These are phyloP conservation scores for Drosophila athabasca DNA, from an alignment of 1,140 invertebrate genomes.

Conservation along the genomic window DNA sequence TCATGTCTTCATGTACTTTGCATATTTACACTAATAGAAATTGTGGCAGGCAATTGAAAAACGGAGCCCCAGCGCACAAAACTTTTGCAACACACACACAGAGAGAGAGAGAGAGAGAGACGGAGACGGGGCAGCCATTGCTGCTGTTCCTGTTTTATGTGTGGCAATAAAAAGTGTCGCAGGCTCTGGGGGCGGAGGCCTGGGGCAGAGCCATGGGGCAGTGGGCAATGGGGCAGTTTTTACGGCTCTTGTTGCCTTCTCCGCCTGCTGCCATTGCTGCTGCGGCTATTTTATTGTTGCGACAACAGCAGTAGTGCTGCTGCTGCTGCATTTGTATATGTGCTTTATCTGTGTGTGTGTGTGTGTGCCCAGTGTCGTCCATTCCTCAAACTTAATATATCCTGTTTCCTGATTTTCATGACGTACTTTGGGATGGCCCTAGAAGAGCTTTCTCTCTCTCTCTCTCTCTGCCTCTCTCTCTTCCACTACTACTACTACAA, in stretches of 20 bases:
- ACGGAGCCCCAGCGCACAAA: slow-evolving; percentile 42
- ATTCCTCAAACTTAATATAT: slow-evolving; percentile 82
- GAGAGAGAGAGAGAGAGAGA: too few relatives aligned
- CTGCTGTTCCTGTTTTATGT: slow-evolving; percentile 67
- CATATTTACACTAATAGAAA: slow-evolving; percentile 83
- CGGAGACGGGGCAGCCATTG: slow-evolving; percentile 13
- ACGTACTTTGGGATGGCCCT: slow-evolving; percentile 68
- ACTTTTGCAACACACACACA: slow-evolving; percentile 46
- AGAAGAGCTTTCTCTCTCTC: slow-evolving; percentile 39
- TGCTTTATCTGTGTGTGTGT: slow-evolving; percentile 36
- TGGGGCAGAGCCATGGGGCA: background rate
- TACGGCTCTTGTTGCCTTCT: slow-evolving; percentile 47
- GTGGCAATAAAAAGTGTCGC: slow-evolving; percentile 77
- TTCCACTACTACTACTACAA: background rate
- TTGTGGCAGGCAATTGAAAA: slow-evolving; percentile 79
- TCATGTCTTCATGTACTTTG: slow-evolving; percentile 82
- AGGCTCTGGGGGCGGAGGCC: slow-evolving; percentile 23
- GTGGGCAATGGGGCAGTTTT: slow-evolving; percentile 64
- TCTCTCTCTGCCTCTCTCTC: background rate
- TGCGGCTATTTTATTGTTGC: slow-evolving; percentile 61
- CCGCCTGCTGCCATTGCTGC: slow-evolving; percentile 23
- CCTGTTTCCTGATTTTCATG: slow-evolving; percentile 82
- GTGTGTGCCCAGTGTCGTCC: slow-evolving; percentile 54
- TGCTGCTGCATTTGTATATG: background rate
- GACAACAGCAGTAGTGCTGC: slow-evolving; percentile 65